Conservation (phyloP, 1,140 invertebrate genomes). For the Caerostris extrusa region DNA sequence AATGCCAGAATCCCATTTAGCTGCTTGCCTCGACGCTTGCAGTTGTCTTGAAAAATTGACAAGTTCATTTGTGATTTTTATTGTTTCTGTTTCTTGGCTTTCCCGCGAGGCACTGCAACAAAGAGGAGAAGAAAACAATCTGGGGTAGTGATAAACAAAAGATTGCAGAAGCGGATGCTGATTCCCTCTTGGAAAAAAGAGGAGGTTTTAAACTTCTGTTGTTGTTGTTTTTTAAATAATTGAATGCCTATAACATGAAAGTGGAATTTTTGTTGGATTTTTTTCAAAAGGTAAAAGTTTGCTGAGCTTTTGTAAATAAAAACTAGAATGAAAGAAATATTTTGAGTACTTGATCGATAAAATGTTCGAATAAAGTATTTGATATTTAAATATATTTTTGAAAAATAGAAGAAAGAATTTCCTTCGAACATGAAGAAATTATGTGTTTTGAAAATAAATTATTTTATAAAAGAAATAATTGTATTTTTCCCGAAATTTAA, state of each 20-base stretch:
- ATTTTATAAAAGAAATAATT: too few relatives aligned
- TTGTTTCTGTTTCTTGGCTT: background rate
- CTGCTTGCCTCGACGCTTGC: conserved; percentile 29
- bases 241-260: background rate
- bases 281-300: background rate
- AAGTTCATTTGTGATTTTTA: conserved; percentile 9
- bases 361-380: too few relatives aligned
- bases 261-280: background rate
- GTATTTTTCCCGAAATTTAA: too few relatives aligned
- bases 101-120: background rate
- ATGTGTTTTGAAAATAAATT: too few relatives aligned
- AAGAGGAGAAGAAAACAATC: background rate
- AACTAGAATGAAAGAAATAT: too few relatives aligned
- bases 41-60: conserved; percentile 39
- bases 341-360: too few relatives aligned
- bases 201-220: background rate
- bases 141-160: background rate
- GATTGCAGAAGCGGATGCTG: background rate
- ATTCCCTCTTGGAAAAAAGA: background rate
- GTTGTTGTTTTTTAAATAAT: background rate
- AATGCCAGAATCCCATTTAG: conserved; percentile 5
- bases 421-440: too few relatives aligned
- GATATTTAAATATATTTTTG: too few relatives aligned
- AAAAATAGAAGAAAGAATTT: too few relatives aligned
- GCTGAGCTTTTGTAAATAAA: too few relatives aligned